Conservation (phyloP, 1,140 invertebrate genomes). For the Pseudomyrmex dendroicus region DNA sequence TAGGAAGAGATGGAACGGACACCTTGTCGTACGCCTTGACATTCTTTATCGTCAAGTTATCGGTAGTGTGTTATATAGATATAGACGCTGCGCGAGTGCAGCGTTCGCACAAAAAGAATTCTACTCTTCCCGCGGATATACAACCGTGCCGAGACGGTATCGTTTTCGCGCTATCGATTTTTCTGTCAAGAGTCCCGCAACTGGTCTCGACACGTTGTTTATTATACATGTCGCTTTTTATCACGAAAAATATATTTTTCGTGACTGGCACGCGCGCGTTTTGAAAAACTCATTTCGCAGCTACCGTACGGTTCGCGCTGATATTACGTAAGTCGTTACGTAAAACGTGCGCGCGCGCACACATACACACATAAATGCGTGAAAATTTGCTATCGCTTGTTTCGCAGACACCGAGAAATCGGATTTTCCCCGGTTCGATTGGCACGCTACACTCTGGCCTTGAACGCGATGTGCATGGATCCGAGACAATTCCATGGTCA, state of each 20-base stretch:
- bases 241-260: too few relatives aligned
- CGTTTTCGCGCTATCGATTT: constrained; percentile 13
- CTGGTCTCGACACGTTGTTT: neutral
- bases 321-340: constrained; percentile 31
- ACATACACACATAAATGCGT: too few relatives aligned
- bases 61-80: neutral
- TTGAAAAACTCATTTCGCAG: too few relatives aligned
- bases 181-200: neutral
- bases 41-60: constrained; percentile 29
- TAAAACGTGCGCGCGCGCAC: neutral
- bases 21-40: neutral
- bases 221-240: too few relatives aligned
- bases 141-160: neutral
- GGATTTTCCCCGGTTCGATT: constrained; percentile 90
- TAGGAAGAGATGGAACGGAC: neutral
- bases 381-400: neutral
- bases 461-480: constrained; percentile 92
- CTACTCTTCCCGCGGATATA: neutral
- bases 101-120: neutral
- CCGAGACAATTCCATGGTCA: constrained; percentile 93
- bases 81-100: too few relatives aligned
- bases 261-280: too few relatives aligned
- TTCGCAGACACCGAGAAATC: constrained; percentile 88
- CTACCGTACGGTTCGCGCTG: neutral
- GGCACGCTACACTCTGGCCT: constrained; percentile 90